These are phyloP conservation scores for Harmothoe impar DNA, from an alignment of 2,888 invertebrate genomes.

Conservation along the genomic window DNA sequence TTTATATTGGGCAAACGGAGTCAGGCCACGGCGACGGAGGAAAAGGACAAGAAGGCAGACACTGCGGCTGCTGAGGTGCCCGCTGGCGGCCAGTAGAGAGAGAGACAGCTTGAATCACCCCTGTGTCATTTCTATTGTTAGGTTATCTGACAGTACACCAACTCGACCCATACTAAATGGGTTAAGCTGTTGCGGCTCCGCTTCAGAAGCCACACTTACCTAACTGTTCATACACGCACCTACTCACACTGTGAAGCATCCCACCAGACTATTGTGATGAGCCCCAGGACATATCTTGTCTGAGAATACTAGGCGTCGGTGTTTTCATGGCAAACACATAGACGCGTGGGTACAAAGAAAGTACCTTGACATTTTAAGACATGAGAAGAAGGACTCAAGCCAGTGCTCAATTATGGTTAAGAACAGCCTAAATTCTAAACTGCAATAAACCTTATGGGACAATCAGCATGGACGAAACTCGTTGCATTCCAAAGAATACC, in stretches of 20 bases:
- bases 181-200: background rate
- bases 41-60: background rate
- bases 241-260: background rate
- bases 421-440: background rate
- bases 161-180: background rate
- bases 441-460: slow-evolving; percentile 42
- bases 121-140: background rate
- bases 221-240: background rate
- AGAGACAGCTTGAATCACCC: background rate
- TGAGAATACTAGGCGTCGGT: background rate
- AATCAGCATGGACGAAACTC: slow-evolving; percentile 23
- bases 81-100: background rate
- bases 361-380: background rate
- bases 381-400: background rate
- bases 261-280: background rate
- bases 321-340: background rate
- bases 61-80: background rate
- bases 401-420: background rate
- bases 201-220: background rate
- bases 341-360: background rate
- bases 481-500: slow-evolving; percentile 46
- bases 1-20: slow-evolving; percentile 51
- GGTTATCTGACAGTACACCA: background rate
- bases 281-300: background rate
- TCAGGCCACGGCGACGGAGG: background rate